These are phyloP conservation scores for Toxostoma redivivum DNA, from an alignment of 2,113 vertebrate genomes.

Conservation along the genomic window DNA sequence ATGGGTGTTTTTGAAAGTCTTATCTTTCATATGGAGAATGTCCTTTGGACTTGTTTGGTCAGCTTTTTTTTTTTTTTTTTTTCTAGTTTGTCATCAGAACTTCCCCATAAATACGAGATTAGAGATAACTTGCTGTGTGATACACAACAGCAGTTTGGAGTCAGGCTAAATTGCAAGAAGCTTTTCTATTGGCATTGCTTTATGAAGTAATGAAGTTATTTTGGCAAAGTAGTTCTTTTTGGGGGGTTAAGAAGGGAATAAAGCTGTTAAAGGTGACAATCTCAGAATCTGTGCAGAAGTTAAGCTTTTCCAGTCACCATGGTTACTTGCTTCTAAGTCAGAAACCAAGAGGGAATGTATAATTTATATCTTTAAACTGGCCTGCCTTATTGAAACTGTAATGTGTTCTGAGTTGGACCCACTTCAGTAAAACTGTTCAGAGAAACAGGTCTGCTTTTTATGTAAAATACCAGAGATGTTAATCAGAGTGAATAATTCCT, in stretches of 20 bases:
- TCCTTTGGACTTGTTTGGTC: background rate
- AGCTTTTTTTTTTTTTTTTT: background rate
- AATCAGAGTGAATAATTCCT: background rate
- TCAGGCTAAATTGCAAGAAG: background rate
- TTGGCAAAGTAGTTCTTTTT: background rate
- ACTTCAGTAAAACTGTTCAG: background rate
- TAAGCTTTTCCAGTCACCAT: conserved; percentile 8
- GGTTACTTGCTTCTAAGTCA: conserved; percentile 20
- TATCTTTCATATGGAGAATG: background rate
- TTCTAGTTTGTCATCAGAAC: background rate
- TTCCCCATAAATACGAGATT: background rate
- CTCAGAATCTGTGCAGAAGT: background rate
- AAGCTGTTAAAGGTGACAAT: background rate
- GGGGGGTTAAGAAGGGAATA: background rate
- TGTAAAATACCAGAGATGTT: background rate
- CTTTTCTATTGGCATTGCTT: background rate
- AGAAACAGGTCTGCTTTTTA: background rate
- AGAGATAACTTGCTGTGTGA: background rate
- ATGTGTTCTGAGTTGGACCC: background rate
- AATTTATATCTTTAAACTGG: background rate
- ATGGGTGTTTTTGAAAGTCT: background rate
- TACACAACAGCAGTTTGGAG: background rate
- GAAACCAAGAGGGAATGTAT: background rate
- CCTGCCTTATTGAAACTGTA: background rate
- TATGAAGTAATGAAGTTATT: background rate